phyloP scores from a whole-genome alignment of 35 echinoderm and acorn worm genomes.

The Heliocidaris tuberculata region DNA sequence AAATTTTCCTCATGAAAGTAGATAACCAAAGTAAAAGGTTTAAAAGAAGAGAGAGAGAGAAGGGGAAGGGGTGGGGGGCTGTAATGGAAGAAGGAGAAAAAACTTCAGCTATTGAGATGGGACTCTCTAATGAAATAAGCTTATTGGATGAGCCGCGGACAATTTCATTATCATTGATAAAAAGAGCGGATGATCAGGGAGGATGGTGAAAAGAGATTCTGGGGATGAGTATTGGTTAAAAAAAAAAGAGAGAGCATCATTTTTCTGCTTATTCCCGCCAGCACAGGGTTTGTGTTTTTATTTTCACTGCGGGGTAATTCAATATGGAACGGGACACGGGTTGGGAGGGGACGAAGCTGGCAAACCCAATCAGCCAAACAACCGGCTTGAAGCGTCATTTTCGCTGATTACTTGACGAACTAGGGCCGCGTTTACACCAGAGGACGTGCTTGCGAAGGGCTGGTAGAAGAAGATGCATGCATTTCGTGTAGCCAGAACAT shows the following conservation, averaged over 20 bases:
- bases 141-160: slow-evolving; percentile 46
- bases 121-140: slow-evolving; percentile 39
- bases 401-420: slow-evolving; percentile 39
- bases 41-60: slow-evolving; percentile 8
- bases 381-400: slow-evolving; percentile 26
- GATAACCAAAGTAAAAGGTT: background rate
- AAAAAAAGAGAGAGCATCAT: slow-evolving; percentile 36
- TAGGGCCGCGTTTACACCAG: background rate
- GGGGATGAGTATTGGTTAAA: background rate
- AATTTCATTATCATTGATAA: slow-evolving; percentile 51
- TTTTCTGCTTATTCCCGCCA: background rate
- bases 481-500: background rate
- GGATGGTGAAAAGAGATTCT: background rate
- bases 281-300: slow-evolving; percentile 20
- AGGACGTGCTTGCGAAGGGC: background rate
- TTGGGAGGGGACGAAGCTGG: background rate
- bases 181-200: slow-evolving; percentile 44
- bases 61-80: background rate
- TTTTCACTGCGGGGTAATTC: slow-evolving; percentile 37
- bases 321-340: slow-evolving; percentile 18
- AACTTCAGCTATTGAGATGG: slow-evolving; percentile 24
- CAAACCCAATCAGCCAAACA: slow-evolving; percentile 36
- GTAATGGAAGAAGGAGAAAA: background rate
- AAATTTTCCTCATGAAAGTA: slow-evolving; percentile 26
- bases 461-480: background rate